Conservation (phyloP, 2,888 invertebrate species). For the Phragmatobia fuliginosa region DNA sequence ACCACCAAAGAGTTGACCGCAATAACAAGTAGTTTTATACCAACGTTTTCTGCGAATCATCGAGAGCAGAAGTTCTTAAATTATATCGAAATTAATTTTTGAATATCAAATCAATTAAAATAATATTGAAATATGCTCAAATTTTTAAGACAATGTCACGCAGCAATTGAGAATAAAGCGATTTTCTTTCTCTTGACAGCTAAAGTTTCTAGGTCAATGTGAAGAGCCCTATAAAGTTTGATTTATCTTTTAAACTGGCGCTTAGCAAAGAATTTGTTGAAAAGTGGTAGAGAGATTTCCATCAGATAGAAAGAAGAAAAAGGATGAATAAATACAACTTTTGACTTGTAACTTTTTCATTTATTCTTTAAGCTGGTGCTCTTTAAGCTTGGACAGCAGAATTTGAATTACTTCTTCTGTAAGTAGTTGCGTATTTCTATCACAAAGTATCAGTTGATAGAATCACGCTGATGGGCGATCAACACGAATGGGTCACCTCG, state of each 20-base stretch:
- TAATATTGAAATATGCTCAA: too few species aligned
- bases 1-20: neutral
- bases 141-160: neutral
- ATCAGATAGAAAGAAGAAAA: neutral
- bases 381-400: neutral
- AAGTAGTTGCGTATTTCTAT: neutral
- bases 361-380: too few species aligned
- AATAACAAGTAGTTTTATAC: neutral
- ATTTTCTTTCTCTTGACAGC: neutral
- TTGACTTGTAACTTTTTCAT: too few species aligned
- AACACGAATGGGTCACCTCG: too few species aligned
- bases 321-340: neutral
- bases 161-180: neutral
- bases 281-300: neutral
- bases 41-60: neutral
- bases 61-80: neutral
- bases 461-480: too few species aligned
- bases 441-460: too few species aligned
- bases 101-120: too few species aligned
- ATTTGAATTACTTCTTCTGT: neutral
- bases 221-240: neutral
- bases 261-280: neutral
- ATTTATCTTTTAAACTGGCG: neutral
- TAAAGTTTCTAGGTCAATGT: neutral
- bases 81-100: neutral